Evolutionary conservation across 2,888 invertebrate genomes (phyloP).

Genomic region (Drosophila mettleri): DNA sequence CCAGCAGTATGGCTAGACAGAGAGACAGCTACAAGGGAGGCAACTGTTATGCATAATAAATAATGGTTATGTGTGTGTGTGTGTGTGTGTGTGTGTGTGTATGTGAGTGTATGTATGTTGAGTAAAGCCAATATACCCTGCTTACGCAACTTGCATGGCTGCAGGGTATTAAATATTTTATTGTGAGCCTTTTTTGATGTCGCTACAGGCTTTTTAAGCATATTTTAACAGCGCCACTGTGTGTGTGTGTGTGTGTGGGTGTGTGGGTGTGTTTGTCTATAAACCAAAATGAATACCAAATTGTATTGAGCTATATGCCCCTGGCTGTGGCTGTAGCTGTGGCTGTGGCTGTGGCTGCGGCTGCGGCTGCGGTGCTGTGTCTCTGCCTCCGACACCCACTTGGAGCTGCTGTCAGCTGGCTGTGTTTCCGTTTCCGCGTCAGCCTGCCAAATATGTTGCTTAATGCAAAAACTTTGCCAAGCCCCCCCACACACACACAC

Average conservation of each 20-base stretch:
- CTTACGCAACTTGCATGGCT: not conserved
- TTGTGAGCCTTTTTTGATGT: conserved; percentile 54
- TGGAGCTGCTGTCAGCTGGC: conserved; percentile 33
- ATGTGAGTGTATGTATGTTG: too few relatives aligned
- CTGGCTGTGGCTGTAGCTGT: not conserved
- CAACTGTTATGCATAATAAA: not conserved
- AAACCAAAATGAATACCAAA: conserved; percentile 45
- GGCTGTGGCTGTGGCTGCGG: too few relatives aligned
- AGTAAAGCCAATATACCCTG: not conserved
- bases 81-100: too few relatives aligned
- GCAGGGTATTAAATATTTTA: conserved; percentile 49
- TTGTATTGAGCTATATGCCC: conserved; percentile 20
- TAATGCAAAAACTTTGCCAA: conserved; percentile 62
- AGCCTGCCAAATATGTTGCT: conserved; percentile 47
- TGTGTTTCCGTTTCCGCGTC: conserved; percentile 37
- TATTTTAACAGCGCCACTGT: conserved; percentile 31
- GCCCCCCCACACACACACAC: not conserved
- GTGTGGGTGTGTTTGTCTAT: conserved; percentile 1
- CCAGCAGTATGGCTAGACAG: not conserved
- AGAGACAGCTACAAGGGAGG: not conserved
- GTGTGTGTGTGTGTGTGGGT: not conserved
- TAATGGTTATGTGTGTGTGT: too few relatives aligned
- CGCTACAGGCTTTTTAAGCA: conserved; percentile 48
- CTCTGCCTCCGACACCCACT: conserved; percentile 7
- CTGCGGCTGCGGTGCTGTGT: not conserved